Conservation (phyloP, 2,888 invertebrate species). For the Drosophila fungiperda region DNA sequence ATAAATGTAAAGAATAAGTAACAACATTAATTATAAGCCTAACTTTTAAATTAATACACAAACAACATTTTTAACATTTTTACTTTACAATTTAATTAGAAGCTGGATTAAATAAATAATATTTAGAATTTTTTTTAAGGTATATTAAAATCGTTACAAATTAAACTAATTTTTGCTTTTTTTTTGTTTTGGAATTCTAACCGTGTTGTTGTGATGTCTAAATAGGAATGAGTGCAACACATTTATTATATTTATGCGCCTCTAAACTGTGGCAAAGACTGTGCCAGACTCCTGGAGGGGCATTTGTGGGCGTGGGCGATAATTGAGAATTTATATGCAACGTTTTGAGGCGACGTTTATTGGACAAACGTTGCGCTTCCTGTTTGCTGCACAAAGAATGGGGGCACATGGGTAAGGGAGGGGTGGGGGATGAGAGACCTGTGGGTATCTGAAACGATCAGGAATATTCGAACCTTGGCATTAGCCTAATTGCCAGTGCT, state of each 20-base stretch:
- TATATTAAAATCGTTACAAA: background rate
- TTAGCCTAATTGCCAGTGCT: slow-evolving; percentile 57
- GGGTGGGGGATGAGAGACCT: background rate
- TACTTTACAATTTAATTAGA: background rate
- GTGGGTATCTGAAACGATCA: slow-evolving; percentile 28
- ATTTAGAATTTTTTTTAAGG: slow-evolving; percentile 5
- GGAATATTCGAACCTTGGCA: slow-evolving; percentile 37
- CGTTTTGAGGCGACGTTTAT: slow-evolving; percentile 75
- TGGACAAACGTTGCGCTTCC: slow-evolving; percentile 69
- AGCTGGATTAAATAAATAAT: background rate
- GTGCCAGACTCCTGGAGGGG: slow-evolving; percentile 45
- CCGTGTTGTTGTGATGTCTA: slow-evolving; percentile 65
- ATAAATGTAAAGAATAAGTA: background rate
- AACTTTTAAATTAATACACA: background rate
- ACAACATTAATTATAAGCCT: background rate
- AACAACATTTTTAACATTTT: background rate
- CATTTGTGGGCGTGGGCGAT: slow-evolving; percentile 71
- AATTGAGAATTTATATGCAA: slow-evolving; percentile 75
- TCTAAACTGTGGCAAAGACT: slow-evolving; percentile 63
- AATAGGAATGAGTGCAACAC: slow-evolving; percentile 55
- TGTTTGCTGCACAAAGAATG: slow-evolving; percentile 34
- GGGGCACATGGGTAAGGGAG: too few relatives aligned
- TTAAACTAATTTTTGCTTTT: background rate
- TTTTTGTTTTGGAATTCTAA: background rate
- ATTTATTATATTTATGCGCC: slow-evolving; percentile 57